Conservation (phyloP, 1,140 invertebrate genomes). For the Yoshiicerus persimilis region DNA sequence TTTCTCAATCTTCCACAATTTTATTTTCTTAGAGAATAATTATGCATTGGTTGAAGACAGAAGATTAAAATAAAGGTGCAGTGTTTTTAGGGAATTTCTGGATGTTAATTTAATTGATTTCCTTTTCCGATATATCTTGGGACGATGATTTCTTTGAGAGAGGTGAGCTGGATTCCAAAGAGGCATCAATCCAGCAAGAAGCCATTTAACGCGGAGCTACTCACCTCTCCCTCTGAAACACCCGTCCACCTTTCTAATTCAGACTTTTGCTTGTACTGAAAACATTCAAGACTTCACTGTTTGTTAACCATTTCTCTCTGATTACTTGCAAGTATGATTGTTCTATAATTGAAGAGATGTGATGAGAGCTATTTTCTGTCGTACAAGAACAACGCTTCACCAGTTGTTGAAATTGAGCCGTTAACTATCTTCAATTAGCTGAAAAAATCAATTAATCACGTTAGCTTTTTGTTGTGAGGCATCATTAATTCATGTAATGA, state of each 20-base stretch:
- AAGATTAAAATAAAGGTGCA: not conserved
- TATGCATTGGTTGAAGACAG: not conserved
- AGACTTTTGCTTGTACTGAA: not conserved
- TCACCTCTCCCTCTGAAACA: slow-evolving; percentile 18
- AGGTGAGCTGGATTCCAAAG: slow-evolving; percentile 18
- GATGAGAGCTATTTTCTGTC: not conserved
- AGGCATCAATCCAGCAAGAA: not conserved
- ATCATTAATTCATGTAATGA: too few species aligned
- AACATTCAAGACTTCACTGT: slow-evolving; percentile 9
- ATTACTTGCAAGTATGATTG: not conserved
- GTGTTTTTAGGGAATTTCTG: not conserved
- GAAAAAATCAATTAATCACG: too few species aligned
- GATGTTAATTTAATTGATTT: not conserved
- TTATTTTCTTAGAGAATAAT: not conserved
- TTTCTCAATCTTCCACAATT: not conserved
- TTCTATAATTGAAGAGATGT: not conserved
- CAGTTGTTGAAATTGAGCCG: too few species aligned
- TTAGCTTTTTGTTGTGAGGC: too few species aligned
- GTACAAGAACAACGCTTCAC: not conserved
- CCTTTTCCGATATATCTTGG: not conserved
- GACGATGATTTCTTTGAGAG: slow-evolving; percentile 19
- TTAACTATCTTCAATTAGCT: too few species aligned
- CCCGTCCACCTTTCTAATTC: not conserved
- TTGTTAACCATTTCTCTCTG: not conserved
- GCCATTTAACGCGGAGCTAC: slow-evolving; percentile 16